A percentile compares a stretch with the other conserved stretches of the same genome.
phyloP scores from a whole-genome alignment of 2,797 vertebrate species.

The Sebastes glaucus region DNA sequence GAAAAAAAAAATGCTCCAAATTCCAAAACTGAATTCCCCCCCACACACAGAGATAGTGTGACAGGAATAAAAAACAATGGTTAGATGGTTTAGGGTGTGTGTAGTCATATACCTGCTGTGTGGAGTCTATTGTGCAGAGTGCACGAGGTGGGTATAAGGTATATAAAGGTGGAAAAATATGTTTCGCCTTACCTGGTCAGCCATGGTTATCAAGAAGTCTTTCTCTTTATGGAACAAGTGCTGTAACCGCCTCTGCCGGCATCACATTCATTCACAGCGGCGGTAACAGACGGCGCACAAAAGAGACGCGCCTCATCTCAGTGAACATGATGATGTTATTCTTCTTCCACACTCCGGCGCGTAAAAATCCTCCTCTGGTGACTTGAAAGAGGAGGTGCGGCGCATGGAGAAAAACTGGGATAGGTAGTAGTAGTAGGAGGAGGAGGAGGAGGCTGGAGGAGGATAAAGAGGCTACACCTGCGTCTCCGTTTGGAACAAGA shows the following conservation, averaged over 20 bases:
- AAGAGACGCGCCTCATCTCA: constrained; percentile 49
- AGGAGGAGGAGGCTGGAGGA: not conserved
- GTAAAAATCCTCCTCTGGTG: constrained; percentile 42
- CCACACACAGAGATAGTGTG: not conserved
- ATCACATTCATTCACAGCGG: constrained; percentile 48
- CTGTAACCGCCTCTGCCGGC: constrained; percentile 42
- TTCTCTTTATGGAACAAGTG: constrained; percentile 60
- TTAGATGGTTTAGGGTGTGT: not conserved
- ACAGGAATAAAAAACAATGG: not conserved
- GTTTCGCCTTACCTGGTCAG: constrained; percentile 80
- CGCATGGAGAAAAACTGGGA: constrained; percentile 13
- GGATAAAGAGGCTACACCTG: constrained; percentile 62
- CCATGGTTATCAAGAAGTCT: constrained; percentile 73
- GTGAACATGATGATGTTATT: constrained; percentile 26
- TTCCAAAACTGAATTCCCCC: not conserved
- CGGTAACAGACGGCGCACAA: constrained; percentile 48
- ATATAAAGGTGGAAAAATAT: not conserved
- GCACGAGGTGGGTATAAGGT: not conserved
- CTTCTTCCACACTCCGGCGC: constrained; percentile 17
- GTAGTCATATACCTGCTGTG: not conserved
- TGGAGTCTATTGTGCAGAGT: constrained; percentile 30
- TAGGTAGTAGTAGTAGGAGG: not conserved
- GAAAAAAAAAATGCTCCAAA: not conserved
- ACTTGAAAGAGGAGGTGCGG: constrained; percentile 7
- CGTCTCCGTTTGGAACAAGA: constrained; percentile 25